Evolutionary conservation across 2,888 invertebrate species (phyloP).

Genomic region (Empis stercorea): DNA sequence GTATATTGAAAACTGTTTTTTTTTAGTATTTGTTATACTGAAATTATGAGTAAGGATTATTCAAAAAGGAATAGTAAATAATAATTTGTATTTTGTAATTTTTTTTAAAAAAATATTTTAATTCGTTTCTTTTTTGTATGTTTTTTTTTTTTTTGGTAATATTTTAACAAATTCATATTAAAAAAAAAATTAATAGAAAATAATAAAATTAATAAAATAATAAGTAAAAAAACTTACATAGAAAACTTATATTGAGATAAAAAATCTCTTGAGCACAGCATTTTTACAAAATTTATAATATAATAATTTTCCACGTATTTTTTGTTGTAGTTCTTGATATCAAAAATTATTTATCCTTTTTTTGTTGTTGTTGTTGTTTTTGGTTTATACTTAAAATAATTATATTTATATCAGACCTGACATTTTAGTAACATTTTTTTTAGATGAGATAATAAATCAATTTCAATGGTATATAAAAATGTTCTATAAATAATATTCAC

Average conservation of each 20-base stretch:
- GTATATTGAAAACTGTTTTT: too few relatives aligned
- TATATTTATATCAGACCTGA: too few relatives aligned
- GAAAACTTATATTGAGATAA: constrained; percentile 4
- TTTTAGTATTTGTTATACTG: too few relatives aligned
- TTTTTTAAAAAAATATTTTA: constrained; percentile 6
- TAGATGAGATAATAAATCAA: too few relatives aligned
- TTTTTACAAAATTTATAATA: background rate
- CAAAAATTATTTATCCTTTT: constrained; percentile 5
- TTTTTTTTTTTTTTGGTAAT: constrained; percentile 1
- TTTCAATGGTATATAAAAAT: too few relatives aligned
- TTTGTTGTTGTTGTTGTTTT: constrained; percentile 8
- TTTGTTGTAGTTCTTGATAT: background rate
- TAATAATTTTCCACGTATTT: background rate
- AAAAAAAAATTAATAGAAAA: constrained; percentile 6
- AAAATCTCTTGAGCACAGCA: constrained; percentile 8
- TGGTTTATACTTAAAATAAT: background rate
- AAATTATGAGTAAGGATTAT: too few relatives aligned
- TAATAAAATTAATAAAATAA: constrained; percentile 1
- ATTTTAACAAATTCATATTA: background rate
- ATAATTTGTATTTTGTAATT: constrained; percentile 5
- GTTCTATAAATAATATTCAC: too few relatives aligned
- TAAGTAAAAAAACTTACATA: constrained; percentile 4
- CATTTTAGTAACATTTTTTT: too few relatives aligned
- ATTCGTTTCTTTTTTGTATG: constrained; percentile 7
- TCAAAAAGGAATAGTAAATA: too few relatives aligned